phyloP scores from a whole-genome alignment of 2,797 vertebrate species.

The Buphagus erythrorhynchus region DNA sequence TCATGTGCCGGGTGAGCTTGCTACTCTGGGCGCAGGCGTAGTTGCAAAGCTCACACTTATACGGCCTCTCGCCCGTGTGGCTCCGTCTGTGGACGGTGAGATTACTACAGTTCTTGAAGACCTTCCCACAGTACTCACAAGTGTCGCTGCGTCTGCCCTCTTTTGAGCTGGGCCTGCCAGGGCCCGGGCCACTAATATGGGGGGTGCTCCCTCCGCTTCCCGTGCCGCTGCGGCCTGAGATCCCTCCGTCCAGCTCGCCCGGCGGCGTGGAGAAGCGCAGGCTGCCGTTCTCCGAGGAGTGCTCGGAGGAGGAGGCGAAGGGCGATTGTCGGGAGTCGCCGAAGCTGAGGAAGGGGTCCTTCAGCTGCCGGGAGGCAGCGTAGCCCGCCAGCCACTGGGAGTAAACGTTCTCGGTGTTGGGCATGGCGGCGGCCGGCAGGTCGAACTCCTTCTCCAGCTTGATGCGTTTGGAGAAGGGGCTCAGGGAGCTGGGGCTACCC shows the following conservation, averaged over 20 bases:
- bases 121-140: conserved; percentile 98
- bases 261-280: conserved; percentile 98
- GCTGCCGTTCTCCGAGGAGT: conserved; percentile 99
- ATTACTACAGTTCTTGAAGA: conserved; percentile 99
- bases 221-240: conserved; percentile 97
- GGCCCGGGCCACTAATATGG: conserved; percentile 92
- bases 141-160: conserved; percentile 98
- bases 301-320: conserved; percentile 98
- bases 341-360: conserved; percentile 99
- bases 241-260: conserved; percentile 95
- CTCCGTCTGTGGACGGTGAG: conserved; percentile 99
- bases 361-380: conserved; percentile 97
- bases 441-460: conserved; percentile 99
- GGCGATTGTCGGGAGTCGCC: conserved; percentile 99
- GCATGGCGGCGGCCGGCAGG: conserved; percentile 94
- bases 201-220: conserved; percentile 98
- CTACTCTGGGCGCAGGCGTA: conserved; percentile 99
- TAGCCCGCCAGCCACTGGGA: conserved; percentile 99
- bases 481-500: conserved; percentile 95
- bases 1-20: conserved; percentile 99
- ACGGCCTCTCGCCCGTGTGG: conserved; percentile 99
- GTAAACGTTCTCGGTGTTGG: conserved; percentile 98
- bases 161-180: conserved; percentile 96
- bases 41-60: conserved; percentile 99
- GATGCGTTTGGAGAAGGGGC: conserved; percentile 98